Evolutionary conservation across 2,797 vertebrate species (phyloP).

Genomic region (Simalia tracyae): DNA sequence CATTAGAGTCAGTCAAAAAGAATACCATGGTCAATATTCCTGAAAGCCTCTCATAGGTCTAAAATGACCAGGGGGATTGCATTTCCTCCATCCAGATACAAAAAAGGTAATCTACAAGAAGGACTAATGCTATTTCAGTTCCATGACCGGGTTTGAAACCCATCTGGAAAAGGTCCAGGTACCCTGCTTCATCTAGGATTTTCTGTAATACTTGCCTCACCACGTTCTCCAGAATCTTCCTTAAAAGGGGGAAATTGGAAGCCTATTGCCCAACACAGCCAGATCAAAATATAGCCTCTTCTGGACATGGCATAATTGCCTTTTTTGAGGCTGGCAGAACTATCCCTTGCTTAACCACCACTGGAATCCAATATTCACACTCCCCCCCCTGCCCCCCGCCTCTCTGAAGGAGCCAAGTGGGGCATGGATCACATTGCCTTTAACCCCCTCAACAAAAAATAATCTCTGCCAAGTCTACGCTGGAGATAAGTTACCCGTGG

Average conservation of each 20-base stretch:
- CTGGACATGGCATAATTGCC: background rate
- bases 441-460: background rate
- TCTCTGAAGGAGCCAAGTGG: background rate
- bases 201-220: background rate
- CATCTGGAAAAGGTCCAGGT: background rate
- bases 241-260: background rate
- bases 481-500: slow-evolving; percentile 1
- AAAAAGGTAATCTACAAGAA: background rate
- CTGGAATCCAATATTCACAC: background rate
- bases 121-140: background rate
- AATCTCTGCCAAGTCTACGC: background rate
- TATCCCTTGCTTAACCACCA: background rate
- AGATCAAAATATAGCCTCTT: background rate
- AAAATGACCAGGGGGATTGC: background rate
- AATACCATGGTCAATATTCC: background rate
- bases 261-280: background rate
- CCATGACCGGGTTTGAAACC: background rate
- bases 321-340: background rate
- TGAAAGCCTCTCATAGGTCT: background rate
- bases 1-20: background rate
- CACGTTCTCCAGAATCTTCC: background rate
- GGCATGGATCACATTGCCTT: background rate
- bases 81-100: background rate
- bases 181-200: background rate
- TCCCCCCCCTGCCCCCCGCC: too few species aligned